A percentile compares a stretch with the other conserved stretches of the same genome.
Conservation (phyloP, 1,140 invertebrate species). For the Schlechtendalia chinensis region DNA sequence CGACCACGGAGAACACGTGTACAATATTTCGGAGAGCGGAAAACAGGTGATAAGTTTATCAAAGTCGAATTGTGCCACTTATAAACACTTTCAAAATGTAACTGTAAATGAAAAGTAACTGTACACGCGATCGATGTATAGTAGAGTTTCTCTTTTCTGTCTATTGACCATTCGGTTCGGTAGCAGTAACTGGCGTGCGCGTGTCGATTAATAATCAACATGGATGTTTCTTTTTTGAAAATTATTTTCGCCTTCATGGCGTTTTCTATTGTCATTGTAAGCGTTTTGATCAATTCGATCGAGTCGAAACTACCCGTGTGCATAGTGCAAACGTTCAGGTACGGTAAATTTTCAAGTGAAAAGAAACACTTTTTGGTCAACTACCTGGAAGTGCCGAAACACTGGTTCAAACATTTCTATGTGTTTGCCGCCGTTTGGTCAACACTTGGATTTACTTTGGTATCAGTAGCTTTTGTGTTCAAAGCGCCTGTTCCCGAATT, state of each 20-base stretch:
- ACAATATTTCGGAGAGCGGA: not conserved
- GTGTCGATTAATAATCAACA: constrained; percentile 24
- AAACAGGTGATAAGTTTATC: constrained; percentile 46
- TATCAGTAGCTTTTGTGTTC: constrained; percentile 59
- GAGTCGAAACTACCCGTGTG: constrained; percentile 65
- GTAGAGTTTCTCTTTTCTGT: constrained; percentile 1
- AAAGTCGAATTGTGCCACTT: not conserved
- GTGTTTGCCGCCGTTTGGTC: constrained; percentile 63
- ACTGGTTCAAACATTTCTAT: constrained; percentile 75
- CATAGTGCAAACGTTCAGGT: constrained; percentile 64
- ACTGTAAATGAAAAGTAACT: constrained; percentile 34
- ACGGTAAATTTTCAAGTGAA: constrained; percentile 67
- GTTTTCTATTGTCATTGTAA: constrained; percentile 59
- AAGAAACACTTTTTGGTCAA: constrained; percentile 59
- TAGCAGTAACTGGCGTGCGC: not conserved
- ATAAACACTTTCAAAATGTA: not conserved
- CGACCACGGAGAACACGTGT: constrained; percentile 14
- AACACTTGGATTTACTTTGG: constrained; percentile 58
- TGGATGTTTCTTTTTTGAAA: constrained; percentile 61
- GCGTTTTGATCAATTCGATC: constrained; percentile 63
- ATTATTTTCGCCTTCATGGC: constrained; percentile 57
- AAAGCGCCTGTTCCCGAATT: constrained; percentile 57
- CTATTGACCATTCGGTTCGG: not conserved
- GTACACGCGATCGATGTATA: too few species aligned
- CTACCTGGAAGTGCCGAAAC: constrained; percentile 68